Percentiles rank a stretch among this genome's conserved stretches.
phyloP scores from a whole-genome alignment of 37 sponge, comb jelly and placozoan species.

The Beroe forskalii region DNA sequence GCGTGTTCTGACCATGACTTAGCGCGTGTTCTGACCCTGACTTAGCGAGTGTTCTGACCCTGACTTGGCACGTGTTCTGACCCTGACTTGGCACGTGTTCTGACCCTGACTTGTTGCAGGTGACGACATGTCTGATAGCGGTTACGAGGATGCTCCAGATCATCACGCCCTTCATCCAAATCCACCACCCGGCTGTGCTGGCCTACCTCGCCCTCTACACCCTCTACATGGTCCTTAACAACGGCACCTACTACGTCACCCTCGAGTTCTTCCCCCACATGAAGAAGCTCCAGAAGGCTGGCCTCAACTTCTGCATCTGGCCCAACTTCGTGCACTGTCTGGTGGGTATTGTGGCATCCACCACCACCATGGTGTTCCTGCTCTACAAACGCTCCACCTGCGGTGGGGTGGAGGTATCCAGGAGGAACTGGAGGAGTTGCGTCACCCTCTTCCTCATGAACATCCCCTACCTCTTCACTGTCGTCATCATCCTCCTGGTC shows the following conservation, averaged over 20 bases:
- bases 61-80: too few species aligned
- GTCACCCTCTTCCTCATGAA: conserved; percentile 24
- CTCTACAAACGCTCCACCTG: neutral
- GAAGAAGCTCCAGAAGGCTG: neutral
- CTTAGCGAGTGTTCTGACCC: too few species aligned
- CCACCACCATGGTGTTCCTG: conserved; percentile 19
- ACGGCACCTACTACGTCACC: conserved; percentile 33
- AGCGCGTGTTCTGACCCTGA: too few species aligned
- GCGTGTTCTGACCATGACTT: too few species aligned
- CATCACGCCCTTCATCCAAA: neutral
- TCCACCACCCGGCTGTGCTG: conserved; percentile 4
- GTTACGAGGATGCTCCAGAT: conserved; percentile 9
- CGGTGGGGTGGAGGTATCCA: neutral
- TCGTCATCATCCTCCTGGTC: neutral
- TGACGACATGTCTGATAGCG: conserved; percentile 54
- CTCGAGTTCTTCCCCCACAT: conserved; percentile 15
- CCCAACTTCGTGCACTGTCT: conserved; percentile 54
- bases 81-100: too few species aligned
- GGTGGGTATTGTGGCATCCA: neutral
- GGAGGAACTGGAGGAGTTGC: conserved; percentile 3
- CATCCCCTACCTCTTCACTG: neutral
- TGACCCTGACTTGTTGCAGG: conserved; percentile 1
- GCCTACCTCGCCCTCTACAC: neutral
- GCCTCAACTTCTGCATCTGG: conserved; percentile 27
- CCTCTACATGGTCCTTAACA: conserved; percentile 42